These are phyloP conservation scores for Falco cherrug DNA, from an alignment of 2,797 vertebrate genomes.

Conservation along the genomic window DNA sequence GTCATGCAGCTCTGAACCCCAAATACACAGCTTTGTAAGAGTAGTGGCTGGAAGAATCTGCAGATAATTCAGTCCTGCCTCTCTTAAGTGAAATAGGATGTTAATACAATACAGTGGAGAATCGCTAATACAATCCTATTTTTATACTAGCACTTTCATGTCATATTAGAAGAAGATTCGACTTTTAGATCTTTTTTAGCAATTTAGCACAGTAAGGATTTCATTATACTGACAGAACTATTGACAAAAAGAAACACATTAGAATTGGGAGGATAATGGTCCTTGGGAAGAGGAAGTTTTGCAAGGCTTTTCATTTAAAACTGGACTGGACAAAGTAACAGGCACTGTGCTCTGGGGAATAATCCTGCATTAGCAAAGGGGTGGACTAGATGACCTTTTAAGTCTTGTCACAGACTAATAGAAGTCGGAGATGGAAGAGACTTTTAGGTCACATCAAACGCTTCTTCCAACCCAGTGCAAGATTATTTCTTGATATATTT, in stretches of 20 bases:
- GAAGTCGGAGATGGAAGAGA: constrained; percentile 57
- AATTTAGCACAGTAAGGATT: constrained; percentile 74
- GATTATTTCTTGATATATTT: constrained; percentile 51
- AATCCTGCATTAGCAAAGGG: constrained; percentile 61
- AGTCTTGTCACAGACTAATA: constrained; percentile 67
- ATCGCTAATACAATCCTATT: constrained; percentile 68
- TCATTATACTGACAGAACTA: constrained; percentile 76
- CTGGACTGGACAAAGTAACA: constrained; percentile 60
- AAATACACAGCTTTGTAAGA: constrained; percentile 56
- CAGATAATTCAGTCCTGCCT: constrained; percentile 68
- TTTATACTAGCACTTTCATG: constrained; percentile 63
- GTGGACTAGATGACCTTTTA: constrained; percentile 61
- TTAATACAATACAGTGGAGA: constrained; percentile 71
- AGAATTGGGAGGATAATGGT: constrained; percentile 68
- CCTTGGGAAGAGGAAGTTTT: constrained; percentile 64
- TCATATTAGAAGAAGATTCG: constrained; percentile 72
- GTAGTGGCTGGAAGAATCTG: constrained; percentile 58
- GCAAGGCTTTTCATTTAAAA: constrained; percentile 70
- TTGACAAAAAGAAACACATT: constrained; percentile 67
- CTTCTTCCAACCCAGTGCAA: constrained; percentile 20
- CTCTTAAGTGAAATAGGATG: constrained; percentile 63
- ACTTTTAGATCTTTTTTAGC: constrained; percentile 74
- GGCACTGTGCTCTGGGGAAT: constrained; percentile 49
- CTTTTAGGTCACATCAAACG: constrained; percentile 62
- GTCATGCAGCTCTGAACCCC: constrained; percentile 49